Base-by-base conservation (phyloP, 2,113 vertebrate genomes). In the Shinisaurus crocodilurus region DNA sequence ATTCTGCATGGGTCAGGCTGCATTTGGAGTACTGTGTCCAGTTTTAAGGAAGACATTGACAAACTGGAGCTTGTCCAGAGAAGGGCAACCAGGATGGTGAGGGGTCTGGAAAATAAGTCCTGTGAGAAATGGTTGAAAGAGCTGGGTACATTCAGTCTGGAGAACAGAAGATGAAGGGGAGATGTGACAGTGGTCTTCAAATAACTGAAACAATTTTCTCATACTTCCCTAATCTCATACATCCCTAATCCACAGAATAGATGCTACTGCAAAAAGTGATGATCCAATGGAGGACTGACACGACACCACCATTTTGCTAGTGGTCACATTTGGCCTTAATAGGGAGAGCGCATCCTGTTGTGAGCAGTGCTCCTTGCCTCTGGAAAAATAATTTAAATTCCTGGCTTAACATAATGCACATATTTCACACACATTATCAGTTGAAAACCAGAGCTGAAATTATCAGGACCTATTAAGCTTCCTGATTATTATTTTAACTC, bases 401-500 rank as follows among this genome's bases (percentile, higher is more conserved):
- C 45, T 82, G 91, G 87, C 57, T 86, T 85, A 81, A 84, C 90
- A 84, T 94, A 88, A 74, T 91, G 93, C 86, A 87, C 23, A 29
- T 70, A 88, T 67, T 83, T 69, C 82, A 85, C 92, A 87, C 72
- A 1, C 57, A 75, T 91, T 94, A 87, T 89, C 93, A 93, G 40
- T 67, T 87, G 88, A 95, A 95, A 94, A 94, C 75, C 57, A 91
- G 91, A 95, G 37, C 88, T 50, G 77, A 90, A 8, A 9, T 92
- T 63, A 93, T 93, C 82, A 87, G 74, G 93, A 94, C 94, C 85
- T 82, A 25, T 32, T 87, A 37, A 92, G 77, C 92, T 93, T 94
- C 92, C 91, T 82, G 29, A n/a, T 81, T 82, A 2, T 92, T 60
- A 80, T 95, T 96, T 96, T 93, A 89, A 92, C 93, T 95, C 89